Evolutionary conservation across 2,797 vertebrate species (phyloP), one percentile per base, ranked within the genome.

Genomic region (Anabas testudineus): DNA sequence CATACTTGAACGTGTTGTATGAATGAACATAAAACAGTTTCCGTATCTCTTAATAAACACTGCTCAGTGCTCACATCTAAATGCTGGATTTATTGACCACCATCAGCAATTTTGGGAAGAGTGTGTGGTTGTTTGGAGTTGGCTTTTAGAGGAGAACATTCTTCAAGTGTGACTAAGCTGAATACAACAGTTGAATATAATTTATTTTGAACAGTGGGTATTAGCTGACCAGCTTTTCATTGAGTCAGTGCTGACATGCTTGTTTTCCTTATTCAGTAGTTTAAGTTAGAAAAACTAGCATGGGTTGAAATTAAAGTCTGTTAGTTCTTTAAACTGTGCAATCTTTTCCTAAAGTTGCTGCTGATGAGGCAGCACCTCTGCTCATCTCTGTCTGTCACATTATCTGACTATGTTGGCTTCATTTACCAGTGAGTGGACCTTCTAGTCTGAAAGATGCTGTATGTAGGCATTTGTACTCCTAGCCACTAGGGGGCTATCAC

Each of bases 41-140:
- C 60, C 61, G 52, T 68, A 81, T 80, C 51, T 81, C 80, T 83
- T 80, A 87, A 86, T 78, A 70, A 78, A 82, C 71, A 56, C 65
- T 3, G 22, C 71, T 57, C 43, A 53, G 67, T 37, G 58, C 79
- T 81, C 41, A 65, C 26, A 22, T 53, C 51, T 30, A 4, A 47
- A 71, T 75, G 51, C 36, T 75, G 43, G 56, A 54, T 79, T 80
- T 80, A 78, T 61, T 42, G 53, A 60, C 30, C 22, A 26, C 10
- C 43, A 62, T 49, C 39, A 19, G 47, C 53, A 60, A 14, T 71
- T 71, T 68, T 19, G 14, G 57, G 37, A 53, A 34, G 57, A 49
- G 36, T 69, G 55, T 64, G 58, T 10, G 10, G 58, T 58, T 39
- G 32, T 30, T 28, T 66, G 41, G 7, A 24, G 37, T 26, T 65